Base-by-base conservation (phyloP, 2,113 vertebrate genomes). In the Pungitius pungitius region DNA sequence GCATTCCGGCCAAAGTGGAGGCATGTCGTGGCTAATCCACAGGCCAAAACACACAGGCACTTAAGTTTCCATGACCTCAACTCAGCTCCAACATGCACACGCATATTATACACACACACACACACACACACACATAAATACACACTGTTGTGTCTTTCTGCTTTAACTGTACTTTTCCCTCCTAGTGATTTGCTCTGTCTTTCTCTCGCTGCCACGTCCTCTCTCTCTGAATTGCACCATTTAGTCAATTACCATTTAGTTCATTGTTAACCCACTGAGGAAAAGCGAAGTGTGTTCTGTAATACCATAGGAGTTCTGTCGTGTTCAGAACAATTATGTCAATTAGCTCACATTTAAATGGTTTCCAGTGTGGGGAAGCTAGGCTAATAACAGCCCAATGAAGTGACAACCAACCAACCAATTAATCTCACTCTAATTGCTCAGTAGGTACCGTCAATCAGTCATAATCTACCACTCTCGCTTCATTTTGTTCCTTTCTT, bases 11-110 rank as follows among this genome's bases (percentile, higher is more conserved):
- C 55, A 69, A 35, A 81, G 78, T 80, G 62, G 51, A 88, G 80
- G 69, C 88, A 92, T 91, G 86, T 79, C 73, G 82, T 65, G 62
- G 77, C 83, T 89, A 88, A 89, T 88, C 81, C 84, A 55, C 40
- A 73, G 81, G 70, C 84, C 85, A 70, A 75, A 83, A 79, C 80
- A 69, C 71, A 87, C 81, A 85, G 63, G 57, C 80, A 9, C 58
- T 84, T 84, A 81, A 82, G 81, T 91, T 92, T 92, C 88, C 89
- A 89, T 90, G 89, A 92, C 87, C 88, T 88, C 85, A 90, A 80
- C 80, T 49, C 37, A 83, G 80, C 79, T 87, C 2, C 76, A 80
- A 79, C 66, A 75, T 24, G n/a, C 56, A 70, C 40, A 20, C 37
- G 5, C 51, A 33, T 26, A 55, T 66, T 33, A 26, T 43, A 73